Evolutionary conservation across 2,113 vertebrate genomes (phyloP).

Genomic region (Nyctereutes procyonoides): DNA sequence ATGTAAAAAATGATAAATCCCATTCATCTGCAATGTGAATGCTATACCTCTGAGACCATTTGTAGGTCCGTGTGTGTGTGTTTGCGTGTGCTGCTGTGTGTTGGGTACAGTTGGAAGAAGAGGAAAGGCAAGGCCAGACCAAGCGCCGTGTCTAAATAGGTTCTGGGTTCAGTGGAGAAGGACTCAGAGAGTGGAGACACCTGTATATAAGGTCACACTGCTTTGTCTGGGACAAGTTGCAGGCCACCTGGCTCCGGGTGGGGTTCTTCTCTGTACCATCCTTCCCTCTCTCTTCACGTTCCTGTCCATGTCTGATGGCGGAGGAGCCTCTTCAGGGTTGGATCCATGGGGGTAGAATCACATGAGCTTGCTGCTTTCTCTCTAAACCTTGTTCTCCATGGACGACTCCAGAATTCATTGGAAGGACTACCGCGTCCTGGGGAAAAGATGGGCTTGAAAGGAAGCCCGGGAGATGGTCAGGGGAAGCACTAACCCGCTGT

Average conservation of each 20-base stretch:
- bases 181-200: background rate
- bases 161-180: background rate
- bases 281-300: accelerated
- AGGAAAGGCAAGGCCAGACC: background rate
- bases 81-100: background rate
- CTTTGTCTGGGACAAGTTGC: background rate
- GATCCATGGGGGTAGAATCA: background rate
- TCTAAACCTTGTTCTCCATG: background rate
- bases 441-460: background rate
- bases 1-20: background rate
- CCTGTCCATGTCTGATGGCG: accelerated
- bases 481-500: slow-evolving; percentile 47
- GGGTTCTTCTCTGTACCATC: background rate
- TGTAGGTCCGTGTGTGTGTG: background rate
- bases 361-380: background rate
- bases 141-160: background rate
- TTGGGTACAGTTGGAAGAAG: background rate
- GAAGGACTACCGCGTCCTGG: slow-evolving; percentile 56
- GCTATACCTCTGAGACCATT: background rate
- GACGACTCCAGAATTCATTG: background rate
- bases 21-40: background rate
- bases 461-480: slow-evolving; percentile 57
- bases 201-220: background rate
- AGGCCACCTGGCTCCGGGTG: background rate
- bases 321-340: accelerated